Evolutionary conservation across 30 jellyfish, hydroid and myxozoan genomes (phyloP), one percentile per base, ranked within the genome.

Genomic region (Sanderia malayensis): DNA sequence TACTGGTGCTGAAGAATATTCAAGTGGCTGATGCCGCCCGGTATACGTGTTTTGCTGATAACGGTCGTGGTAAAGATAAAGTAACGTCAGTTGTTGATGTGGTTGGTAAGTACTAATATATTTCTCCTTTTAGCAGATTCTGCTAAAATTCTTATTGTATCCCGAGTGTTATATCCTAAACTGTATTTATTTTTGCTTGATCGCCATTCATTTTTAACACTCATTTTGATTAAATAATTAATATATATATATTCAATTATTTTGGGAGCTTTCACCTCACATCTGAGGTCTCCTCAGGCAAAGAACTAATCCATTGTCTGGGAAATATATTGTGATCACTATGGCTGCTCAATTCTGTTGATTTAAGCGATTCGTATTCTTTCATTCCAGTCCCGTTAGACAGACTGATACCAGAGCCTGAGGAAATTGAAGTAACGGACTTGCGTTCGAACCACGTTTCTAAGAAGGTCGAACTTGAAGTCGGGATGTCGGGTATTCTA

Each of bases 21-120:
- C 11, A 49, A 7, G 77, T 66, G 9, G 80, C 74, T n/a, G 97
- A 88, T 67, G 91, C 97, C 26, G 97, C 93, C n/a, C 15, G 44
- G 37, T 88, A 88, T 66, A 70, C 82, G 0, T 88, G 97, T 65
- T 61, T 63, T 18, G 93, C 80, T 10, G 84, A 57, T 26, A 80
- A 69, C 44, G 78, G 61, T 9, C 29, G 25, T 33, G 93, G 93
- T 1, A 58, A 19, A 33, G 93, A 80, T 47, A 70, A 80, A 44
- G 71, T 80, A 70, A 61, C 84, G 0, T 17, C 84, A 0, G 67
- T 59, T 17, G 72, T 80, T 30, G 58, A 69, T 34, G 93, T 80
- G 8, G 93, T 74, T 24, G 79, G 93, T 80, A 37, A 28, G 84
- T 37, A 7, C 15, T 8, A 6, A 41, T 41, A 41, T 41, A 6